Base-by-base conservation (phyloP, 2,797 vertebrate genomes). In the Ispidina picta region DNA sequence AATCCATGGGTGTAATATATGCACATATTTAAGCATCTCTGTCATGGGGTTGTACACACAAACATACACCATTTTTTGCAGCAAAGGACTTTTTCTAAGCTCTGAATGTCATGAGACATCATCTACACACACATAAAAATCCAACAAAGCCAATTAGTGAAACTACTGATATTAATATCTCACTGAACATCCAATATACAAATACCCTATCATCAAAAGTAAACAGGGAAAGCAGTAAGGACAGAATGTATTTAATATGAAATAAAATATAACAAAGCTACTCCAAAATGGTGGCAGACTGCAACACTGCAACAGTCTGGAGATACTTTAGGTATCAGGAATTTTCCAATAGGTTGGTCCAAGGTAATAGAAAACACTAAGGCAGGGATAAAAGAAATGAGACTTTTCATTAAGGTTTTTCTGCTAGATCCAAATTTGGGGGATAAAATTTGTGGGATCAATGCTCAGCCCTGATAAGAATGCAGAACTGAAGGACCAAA, bases 151-250 rank as follows among this genome's bases (percentile, higher is more conserved):
- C 39, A 91, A 79, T 39, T 78, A 73, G 43, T 86, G 70, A 93
- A 69, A 78, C 43, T 79, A 89, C 52, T 83, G 83, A 95, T 74
- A 96, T 77, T 74, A 93, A 63, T 83, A 88, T 88, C 62, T 93
- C 3, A 29, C 48, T 78, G 77, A 91, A 39, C 58, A 95, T 77
- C 72, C 55, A 65, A 74, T 72, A 81, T 14, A 94, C 29, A 89
- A 93, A 70, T 22, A 88, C 66, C 75, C 28, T 43, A 75, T 55
- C 46, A 93, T 25, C 46, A 87, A 84, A 94, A 71, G 22, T 68
- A 94, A 94, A 68, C 62, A 69, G 35, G 26, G 31, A 81, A 81
- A 76, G 85, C 12, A 82, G 29, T 37, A 92, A 86, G 68, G 58
- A 86, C 15, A 80, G 55, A 84, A 75, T 52, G 48, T 15, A 91